Evolutionary conservation across 30 jellyfish, hydroid and myxozoan species (phyloP).

Genomic region (Pseudorhiza aurosa): DNA sequence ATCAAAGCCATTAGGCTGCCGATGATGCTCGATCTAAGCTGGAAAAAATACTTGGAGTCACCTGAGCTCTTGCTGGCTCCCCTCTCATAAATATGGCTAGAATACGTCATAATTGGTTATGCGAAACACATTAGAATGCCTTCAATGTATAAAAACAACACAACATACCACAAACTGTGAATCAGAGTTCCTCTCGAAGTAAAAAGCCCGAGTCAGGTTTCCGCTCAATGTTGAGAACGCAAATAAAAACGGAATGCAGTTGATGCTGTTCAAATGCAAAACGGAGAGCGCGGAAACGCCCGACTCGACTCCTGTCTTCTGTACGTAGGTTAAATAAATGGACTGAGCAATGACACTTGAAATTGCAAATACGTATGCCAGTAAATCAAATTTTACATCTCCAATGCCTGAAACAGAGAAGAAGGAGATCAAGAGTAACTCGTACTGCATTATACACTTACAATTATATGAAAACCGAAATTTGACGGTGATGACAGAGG

Average conservation of each 20-base stretch:
- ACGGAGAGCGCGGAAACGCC: conserved; percentile 85
- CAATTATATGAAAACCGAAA: too few species aligned
- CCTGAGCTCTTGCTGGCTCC: too few species aligned
- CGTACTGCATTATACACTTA: too few species aligned
- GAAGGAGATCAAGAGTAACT: too few species aligned
- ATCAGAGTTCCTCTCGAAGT: conserved; percentile 61
- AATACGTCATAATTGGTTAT: too few species aligned
- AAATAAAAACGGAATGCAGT: conserved; percentile 85
- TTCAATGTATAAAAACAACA: too few species aligned
- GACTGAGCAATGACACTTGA: conserved; percentile 93
- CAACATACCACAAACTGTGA: conserved; percentile 72
- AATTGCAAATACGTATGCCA: conserved; percentile 77
- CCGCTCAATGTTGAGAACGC: conserved; percentile 70
- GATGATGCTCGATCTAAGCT: too few species aligned
- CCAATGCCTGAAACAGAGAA: conserved; percentile 76
- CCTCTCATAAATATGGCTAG: too few species aligned
- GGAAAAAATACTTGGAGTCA: too few species aligned
- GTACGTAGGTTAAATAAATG: conserved; percentile 87
- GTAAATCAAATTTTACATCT: conserved; percentile 72
- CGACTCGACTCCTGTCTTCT: conserved; percentile 91
- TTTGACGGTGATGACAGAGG: too few species aligned
- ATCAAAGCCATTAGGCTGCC: too few species aligned
- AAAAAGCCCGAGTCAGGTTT: conserved; percentile 31
- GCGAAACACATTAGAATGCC: too few species aligned
- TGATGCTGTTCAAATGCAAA: conserved; percentile 92